Conservation (phyloP, 1,140 invertebrate genomes). For the Aphidius ervi region DNA sequence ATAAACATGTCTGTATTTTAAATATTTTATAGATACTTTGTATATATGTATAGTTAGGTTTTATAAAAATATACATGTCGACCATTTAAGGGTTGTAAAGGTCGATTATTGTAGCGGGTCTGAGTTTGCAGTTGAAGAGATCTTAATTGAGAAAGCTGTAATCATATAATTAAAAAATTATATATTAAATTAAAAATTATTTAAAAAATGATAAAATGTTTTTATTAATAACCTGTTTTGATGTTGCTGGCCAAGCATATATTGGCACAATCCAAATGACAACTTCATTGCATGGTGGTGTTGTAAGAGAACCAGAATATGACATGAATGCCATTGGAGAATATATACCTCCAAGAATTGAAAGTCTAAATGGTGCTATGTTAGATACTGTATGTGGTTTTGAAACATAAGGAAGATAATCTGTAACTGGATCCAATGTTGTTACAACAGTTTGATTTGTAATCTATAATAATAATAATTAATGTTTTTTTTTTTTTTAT, state of each 20-base stretch:
- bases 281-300: conserved; percentile 86
- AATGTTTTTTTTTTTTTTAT: too few species aligned
- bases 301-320: conserved; percentile 87
- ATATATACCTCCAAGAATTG: background rate
- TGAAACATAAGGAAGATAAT: too few species aligned
- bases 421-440: too few species aligned
- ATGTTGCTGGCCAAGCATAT: conserved; percentile 63
- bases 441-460: too few species aligned
- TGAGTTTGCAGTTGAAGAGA: conserved; percentile 51
- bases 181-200: background rate
- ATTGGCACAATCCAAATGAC: conserved; percentile 90
- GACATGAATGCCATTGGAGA: conserved; percentile 60
- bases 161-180: background rate
- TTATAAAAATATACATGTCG: conserved; percentile 49
- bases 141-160: background rate
- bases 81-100: conserved; percentile 63
- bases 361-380: conserved; percentile 1
- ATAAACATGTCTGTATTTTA: too few species aligned
- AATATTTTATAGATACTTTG: too few species aligned
- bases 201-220: background rate
- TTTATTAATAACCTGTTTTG: conserved; percentile 60
- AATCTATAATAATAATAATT: too few species aligned
- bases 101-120: conserved; percentile 66
- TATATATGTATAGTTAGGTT: background rate
- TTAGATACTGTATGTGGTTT: too few species aligned